phyloP scores from a whole-genome alignment of 2,113 vertebrate species.

The Micromys minutus region DNA sequence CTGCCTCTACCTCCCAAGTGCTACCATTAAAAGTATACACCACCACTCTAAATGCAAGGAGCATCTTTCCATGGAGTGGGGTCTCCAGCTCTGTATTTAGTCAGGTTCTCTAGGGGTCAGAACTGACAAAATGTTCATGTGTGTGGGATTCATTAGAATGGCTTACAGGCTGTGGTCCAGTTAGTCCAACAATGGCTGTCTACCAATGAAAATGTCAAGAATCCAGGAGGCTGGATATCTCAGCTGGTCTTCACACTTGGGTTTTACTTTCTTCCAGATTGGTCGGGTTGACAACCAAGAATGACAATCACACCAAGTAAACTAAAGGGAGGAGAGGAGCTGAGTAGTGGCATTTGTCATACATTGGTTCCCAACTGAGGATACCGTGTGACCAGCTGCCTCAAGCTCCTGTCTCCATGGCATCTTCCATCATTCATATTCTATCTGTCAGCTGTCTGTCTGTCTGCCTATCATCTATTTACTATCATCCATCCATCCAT shows the following conservation, averaged over 20 bases:
- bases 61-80: background rate
- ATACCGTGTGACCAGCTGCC: conserved; percentile 48
- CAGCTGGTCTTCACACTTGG: background rate
- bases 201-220: background rate
- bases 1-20: background rate
- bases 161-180: background rate
- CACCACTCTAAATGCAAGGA: background rate
- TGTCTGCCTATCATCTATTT: background rate
- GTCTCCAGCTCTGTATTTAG: background rate
- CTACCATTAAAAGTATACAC: background rate
- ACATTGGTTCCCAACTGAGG: background rate
- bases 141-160: background rate
- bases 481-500: background rate
- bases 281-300: background rate
- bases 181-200: background rate
- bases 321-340: background rate
- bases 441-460: no score
- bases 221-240: background rate
- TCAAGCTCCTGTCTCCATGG: background rate
- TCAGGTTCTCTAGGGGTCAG: background rate
- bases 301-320: background rate
- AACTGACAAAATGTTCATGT: background rate
- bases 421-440: background rate
- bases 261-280: background rate
- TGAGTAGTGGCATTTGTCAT: background rate